A percentile compares a stretch with the other conserved stretches of the same genome.
These are phyloP conservation scores for Trogon melanurus DNA, from an alignment of 2,113 vertebrate genomes.

Conservation along the genomic window DNA sequence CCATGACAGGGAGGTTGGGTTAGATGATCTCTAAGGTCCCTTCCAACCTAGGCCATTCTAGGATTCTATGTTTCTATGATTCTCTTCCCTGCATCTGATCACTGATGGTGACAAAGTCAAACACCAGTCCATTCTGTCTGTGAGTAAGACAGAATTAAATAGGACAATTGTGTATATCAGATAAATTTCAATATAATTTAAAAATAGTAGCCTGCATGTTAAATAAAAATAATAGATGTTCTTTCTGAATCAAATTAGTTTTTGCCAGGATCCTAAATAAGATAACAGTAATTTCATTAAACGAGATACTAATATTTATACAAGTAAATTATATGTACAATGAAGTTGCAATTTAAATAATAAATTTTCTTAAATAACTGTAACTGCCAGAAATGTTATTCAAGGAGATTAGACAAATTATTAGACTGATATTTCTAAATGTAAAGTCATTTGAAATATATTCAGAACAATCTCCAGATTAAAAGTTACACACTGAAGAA, in stretches of 20 bases:
- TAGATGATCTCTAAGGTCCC: too few relatives aligned
- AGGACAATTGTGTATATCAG: neutral
- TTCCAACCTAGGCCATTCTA: too few relatives aligned
- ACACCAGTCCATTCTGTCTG: neutral
- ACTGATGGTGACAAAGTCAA: neutral
- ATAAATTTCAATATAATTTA: neutral
- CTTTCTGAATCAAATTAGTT: neutral
- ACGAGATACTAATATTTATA: neutral
- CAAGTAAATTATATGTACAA: fast-evolving
- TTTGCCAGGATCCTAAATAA: neutral
- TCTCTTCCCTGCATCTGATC: neutral
- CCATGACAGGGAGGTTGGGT: too few relatives aligned
- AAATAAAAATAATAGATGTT: neutral
- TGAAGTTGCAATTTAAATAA: neutral
- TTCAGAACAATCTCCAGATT: neutral
- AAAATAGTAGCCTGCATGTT: neutral
- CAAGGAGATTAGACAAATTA: neutral
- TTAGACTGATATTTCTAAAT: neutral
- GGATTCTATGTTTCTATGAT: too few relatives aligned
- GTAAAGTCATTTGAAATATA: constrained; percentile 6
- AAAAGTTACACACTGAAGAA: neutral
- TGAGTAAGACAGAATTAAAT: neutral
- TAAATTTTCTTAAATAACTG: neutral
- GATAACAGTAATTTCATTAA: neutral
- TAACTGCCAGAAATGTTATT: neutral